Conservation (phyloP, 2,113 vertebrate species). For the Varanus salvator region DNA sequence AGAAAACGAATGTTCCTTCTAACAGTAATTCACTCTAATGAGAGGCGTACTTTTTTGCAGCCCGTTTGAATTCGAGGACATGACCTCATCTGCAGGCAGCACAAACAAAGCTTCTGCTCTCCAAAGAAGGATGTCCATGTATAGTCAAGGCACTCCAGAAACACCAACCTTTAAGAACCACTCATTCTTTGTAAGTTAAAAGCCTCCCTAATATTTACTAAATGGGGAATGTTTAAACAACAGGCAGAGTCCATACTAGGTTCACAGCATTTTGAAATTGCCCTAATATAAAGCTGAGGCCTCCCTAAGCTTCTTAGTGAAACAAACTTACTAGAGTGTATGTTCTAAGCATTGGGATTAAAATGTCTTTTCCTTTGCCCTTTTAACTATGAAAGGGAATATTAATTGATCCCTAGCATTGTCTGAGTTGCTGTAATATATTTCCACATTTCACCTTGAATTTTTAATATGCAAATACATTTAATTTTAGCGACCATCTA, state of each 20-base stretch:
- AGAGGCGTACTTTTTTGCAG: conserved; percentile 69
- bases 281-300: conserved; percentile 20
- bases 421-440: conserved; percentile 3
- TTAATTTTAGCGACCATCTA: neutral
- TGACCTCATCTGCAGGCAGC: conserved; percentile 88
- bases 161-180: conserved; percentile 94
- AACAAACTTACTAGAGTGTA: conserved; percentile 42
- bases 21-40: conserved; percentile 50
- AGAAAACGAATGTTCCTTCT: conserved; percentile 1
- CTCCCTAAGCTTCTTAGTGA: conserved; percentile 32
- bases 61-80: conserved; percentile 95
- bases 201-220: conserved; percentile 17
- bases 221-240: conserved; percentile 26
- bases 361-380: neutral
- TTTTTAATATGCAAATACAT: neutral
- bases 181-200: conserved; percentile 92
- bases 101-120: conserved; percentile 90
- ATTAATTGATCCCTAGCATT: conserved; percentile 24
- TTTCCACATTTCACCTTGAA: conserved; percentile 20
- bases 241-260: conserved; percentile 24
- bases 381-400: conserved; percentile 15
- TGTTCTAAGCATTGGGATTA: conserved; percentile 10
- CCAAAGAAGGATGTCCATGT: conserved; percentile 94
- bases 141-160: conserved; percentile 97
- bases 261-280: conserved; percentile 6